phyloP scores from a whole-genome alignment of 2,888 invertebrate species.

The Lasioglossum villosulum region DNA sequence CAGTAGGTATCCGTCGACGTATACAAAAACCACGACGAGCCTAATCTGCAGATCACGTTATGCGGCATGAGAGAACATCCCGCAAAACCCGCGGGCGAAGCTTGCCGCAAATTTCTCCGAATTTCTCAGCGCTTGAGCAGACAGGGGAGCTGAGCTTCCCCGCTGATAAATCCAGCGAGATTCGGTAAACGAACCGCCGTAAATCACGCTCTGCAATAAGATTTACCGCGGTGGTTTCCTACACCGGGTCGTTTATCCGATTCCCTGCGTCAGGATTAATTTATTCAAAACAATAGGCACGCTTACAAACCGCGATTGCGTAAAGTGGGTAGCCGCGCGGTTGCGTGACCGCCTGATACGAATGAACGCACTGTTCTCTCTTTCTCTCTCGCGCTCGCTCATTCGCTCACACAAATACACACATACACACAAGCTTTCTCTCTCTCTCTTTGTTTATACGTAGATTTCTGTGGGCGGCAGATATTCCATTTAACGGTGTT shows the following conservation, averaged over 20 bases:
- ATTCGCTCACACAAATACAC: no score
- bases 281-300: conserved; percentile 23
- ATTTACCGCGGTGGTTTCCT: conserved; percentile 21
- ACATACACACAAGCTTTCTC: background rate
- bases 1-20: background rate
- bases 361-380: background rate
- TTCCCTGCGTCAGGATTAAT: conserved; percentile 14
- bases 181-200: conserved; percentile 15
- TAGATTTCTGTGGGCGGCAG: conserved; percentile 17
- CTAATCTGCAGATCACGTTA: conserved; percentile 3
- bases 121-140: background rate
- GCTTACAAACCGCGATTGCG: conserved; percentile 16
- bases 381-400: background rate
- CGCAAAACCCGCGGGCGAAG: background rate
- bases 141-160: background rate
- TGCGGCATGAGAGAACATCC: background rate
- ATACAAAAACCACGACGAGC: background rate
- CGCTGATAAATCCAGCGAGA: conserved; percentile 33
- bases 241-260: background rate
- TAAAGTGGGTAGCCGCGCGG: conserved; percentile 5
- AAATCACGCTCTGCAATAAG: conserved; percentile 30
- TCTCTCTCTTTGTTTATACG: conserved; percentile 12
- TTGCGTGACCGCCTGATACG: conserved; percentile 4
- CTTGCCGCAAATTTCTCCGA: background rate
- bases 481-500: conserved; percentile 23